These are phyloP conservation scores for Podilymbus podiceps DNA, from an alignment of 2,113 vertebrate genomes.

Conservation along the genomic window DNA sequence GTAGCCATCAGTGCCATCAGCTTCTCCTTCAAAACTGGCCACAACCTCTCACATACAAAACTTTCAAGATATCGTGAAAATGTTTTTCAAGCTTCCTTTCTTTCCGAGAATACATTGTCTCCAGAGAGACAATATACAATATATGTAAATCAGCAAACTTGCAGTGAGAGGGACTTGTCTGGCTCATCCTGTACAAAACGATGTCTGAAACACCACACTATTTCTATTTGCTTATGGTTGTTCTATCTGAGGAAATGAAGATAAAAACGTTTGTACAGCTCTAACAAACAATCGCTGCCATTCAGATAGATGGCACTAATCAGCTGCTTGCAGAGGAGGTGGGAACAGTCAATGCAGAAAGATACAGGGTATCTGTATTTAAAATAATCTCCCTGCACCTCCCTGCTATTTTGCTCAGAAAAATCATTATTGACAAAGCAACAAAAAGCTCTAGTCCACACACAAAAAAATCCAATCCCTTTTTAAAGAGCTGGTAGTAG, in stretches of 20 bases:
- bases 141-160: background rate
- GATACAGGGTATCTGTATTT: background rate
- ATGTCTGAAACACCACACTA: background rate
- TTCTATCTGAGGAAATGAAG: background rate
- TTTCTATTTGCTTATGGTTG: background rate
- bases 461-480: background rate
- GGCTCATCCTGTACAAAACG: background rate
- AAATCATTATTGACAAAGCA: background rate
- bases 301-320: slow-evolving; percentile 6
- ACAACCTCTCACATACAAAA: background rate
- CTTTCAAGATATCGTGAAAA: background rate
- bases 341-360: slow-evolving; percentile 1
- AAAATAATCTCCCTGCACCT: slow-evolving; percentile 3
- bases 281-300: background rate
- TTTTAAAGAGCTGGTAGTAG: background rate
- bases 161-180: background rate
- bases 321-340: background rate
- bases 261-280: background rate
- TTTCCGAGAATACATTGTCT: background rate
- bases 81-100: background rate
- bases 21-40: background rate
- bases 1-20: background rate
- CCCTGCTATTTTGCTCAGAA: background rate
- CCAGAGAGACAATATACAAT: background rate
- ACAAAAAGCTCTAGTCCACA: background rate